phyloP scores from a whole-genome alignment of 2,797 vertebrate genomes.

The Agapornis canus region DNA sequence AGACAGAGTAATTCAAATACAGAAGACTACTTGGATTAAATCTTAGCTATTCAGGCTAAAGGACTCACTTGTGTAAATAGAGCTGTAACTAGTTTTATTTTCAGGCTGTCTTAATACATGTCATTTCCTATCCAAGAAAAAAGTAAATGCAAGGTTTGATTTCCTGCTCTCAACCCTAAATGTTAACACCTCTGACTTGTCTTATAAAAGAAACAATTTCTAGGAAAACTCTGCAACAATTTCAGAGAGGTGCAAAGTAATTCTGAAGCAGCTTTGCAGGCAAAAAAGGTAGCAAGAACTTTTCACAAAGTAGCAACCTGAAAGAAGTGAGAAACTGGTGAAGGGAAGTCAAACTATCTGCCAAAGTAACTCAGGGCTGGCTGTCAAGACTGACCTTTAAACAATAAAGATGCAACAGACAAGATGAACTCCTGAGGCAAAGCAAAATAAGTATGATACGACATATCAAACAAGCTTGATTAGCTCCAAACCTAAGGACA shows the following conservation, averaged over 20 bases:
- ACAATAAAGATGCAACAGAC: not conserved
- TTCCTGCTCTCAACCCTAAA: not conserved
- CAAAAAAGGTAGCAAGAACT: not conserved
- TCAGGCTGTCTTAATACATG: not conserved
- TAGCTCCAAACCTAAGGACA: slow-evolving; percentile 24
- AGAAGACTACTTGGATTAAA: not conserved
- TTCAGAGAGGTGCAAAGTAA: not conserved
- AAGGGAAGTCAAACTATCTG: not conserved
- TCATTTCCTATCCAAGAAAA: not conserved
- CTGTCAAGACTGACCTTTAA: not conserved
- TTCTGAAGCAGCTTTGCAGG: not conserved
- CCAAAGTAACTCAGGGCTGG: not conserved
- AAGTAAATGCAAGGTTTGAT: not conserved
- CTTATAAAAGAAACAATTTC: not conserved
- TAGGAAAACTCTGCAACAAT: not conserved
- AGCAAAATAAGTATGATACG: not conserved
- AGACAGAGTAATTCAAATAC: not conserved
- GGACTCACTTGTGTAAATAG: not conserved
- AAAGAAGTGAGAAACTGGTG: not conserved
- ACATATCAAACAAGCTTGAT: slow-evolving; percentile 10
- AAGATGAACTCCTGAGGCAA: not conserved
- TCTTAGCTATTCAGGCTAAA: not conserved
- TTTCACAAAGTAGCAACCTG: not conserved
- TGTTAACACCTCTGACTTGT: not conserved
- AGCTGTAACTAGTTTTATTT: not conserved